Evolutionary conservation across 2,888 invertebrate species (phyloP).

Genomic region (Lamellibrachia satsuma): DNA sequence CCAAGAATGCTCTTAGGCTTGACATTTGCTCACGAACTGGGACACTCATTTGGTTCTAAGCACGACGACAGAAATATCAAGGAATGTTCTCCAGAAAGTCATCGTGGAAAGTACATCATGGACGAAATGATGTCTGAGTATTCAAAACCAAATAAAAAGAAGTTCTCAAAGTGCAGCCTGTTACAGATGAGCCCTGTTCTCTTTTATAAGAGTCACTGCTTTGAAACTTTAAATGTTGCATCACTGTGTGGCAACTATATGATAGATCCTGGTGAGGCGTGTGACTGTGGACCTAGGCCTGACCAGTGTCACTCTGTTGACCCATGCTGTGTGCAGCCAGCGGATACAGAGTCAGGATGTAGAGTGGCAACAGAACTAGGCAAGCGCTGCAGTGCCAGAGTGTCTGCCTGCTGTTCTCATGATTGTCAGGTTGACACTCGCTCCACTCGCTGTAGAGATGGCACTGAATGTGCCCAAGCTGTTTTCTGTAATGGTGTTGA

Average conservation of each 20-base stretch:
- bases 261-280: constrained; percentile 3
- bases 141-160: not conserved
- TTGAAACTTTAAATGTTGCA: not conserved
- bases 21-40: constrained; percentile 21
- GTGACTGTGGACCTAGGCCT: not conserved
- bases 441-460: not conserved
- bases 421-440: constrained; percentile 21
- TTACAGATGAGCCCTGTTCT: not conserved
- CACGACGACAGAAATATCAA: not conserved
- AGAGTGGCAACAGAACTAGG: not conserved
- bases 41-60: constrained; percentile 20
- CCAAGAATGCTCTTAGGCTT: not conserved
- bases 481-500: not conserved
- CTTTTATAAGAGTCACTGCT: not conserved
- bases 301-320: not conserved
- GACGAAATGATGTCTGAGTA: not conserved
- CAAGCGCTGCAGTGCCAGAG: constrained; percentile 18
- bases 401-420: not conserved
- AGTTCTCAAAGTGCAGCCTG: not conserved
- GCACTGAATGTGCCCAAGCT: not conserved
- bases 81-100: not conserved
- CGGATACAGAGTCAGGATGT: not conserved
- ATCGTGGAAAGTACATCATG: not conserved
- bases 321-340: not conserved
- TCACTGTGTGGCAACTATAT: constrained; percentile 13